A percentile compares a stretch with the other conserved stretches of the same genome.
Evolutionary conservation across 2,888 invertebrate genomes (phyloP).

Genomic region (Seladonia tumulorum): DNA sequence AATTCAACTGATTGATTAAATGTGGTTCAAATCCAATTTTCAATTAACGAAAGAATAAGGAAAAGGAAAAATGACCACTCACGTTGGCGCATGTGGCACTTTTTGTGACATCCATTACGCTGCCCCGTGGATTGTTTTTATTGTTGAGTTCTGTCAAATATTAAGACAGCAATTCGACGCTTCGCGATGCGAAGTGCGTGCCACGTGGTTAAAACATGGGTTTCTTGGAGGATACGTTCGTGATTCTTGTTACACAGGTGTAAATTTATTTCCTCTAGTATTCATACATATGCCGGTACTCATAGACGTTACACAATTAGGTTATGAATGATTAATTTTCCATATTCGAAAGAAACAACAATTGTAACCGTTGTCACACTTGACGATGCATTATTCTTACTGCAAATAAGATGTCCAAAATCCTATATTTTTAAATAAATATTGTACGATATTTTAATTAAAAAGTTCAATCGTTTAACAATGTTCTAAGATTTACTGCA

Average conservation of each 20-base stretch:
- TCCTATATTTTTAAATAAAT: neutral
- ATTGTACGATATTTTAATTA: neutral
- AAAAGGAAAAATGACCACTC: neutral
- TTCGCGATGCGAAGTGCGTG: slow-evolving; percentile 67
- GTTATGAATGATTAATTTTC: slow-evolving; percentile 54
- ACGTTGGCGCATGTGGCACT: neutral
- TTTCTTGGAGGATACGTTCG: slow-evolving; percentile 92
- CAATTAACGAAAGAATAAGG: neutral
- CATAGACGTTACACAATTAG: slow-evolving; percentile 55
- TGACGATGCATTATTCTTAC: neutral
- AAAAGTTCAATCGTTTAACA: neutral
- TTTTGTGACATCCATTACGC: neutral
- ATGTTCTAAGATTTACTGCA: neutral
- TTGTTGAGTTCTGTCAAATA: slow-evolving; percentile 32
- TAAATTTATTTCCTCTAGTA: slow-evolving; percentile 60
- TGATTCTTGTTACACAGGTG: slow-evolving; percentile 92
- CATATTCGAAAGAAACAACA: neutral
- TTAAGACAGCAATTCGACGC: slow-evolving; percentile 10
- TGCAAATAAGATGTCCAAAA: neutral
- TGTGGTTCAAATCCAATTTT: neutral
- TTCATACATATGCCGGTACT: slow-evolving; percentile 38
- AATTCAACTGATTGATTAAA: neutral
- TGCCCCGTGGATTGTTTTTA: slow-evolving; percentile 26
- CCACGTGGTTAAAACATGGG: slow-evolving; percentile 86
- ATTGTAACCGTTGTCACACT: slow-evolving; percentile 11